Conservation (phyloP, 2,888 invertebrate species). For the Boloria selene region DNA sequence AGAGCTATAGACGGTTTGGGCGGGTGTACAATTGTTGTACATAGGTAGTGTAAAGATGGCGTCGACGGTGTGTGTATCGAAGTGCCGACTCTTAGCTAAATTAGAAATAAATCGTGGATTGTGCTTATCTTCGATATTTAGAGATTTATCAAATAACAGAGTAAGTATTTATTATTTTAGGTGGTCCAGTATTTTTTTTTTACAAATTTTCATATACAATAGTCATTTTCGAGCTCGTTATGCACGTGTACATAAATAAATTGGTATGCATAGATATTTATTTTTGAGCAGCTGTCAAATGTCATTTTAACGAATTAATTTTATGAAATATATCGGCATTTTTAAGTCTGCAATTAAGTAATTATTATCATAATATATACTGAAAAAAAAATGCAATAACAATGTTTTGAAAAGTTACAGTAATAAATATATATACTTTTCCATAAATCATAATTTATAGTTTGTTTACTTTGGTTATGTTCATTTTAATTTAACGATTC, state of each 20-base stretch:
- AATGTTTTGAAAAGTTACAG: too few species aligned
- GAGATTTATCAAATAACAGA: slow-evolving; percentile 76
- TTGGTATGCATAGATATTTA: slow-evolving; percentile 51
- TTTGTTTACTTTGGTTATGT: too few species aligned
- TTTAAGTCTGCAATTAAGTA: too few species aligned
- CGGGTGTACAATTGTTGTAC: slow-evolving; percentile 34
- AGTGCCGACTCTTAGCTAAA: slow-evolving; percentile 83
- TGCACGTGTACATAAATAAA: slow-evolving; percentile 63
- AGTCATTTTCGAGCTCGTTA: slow-evolving; percentile 55
- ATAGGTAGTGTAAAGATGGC: slow-evolving; percentile 82
- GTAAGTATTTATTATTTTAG: slow-evolving; percentile 60
- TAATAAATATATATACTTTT: too few species aligned
- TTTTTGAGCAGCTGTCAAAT: slow-evolving; percentile 67
- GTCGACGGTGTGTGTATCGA: slow-evolving; percentile 83
- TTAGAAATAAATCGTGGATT: slow-evolving; percentile 83
- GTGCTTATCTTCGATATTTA: slow-evolving; percentile 79
- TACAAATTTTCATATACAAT: slow-evolving; percentile 61
- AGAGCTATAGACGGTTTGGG: slow-evolving; percentile 37
- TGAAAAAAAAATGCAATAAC: too few species aligned
- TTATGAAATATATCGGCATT: slow-evolving; percentile 15
- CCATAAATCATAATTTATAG: too few species aligned
- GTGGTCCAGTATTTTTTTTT: slow-evolving; percentile 45
- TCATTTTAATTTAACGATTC: too few species aligned
- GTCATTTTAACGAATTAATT: slow-evolving; percentile 56
- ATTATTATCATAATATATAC: too few species aligned